Evolutionary conservation across 2,113 vertebrate genomes (phyloP), one percentile per base, ranked within the genome.

Genomic region (Syngnathus floridae): DNA sequence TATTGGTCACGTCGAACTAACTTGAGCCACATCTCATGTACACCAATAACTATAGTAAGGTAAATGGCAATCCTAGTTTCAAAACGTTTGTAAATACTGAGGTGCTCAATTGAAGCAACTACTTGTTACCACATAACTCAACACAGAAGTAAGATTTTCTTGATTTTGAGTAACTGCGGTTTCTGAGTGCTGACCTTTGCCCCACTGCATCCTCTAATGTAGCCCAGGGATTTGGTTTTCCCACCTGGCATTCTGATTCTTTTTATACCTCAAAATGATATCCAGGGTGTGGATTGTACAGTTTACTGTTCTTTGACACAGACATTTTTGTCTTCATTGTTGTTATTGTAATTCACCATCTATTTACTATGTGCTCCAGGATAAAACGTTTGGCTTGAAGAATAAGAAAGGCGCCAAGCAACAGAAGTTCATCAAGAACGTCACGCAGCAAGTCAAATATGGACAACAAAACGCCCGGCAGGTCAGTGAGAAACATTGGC

Each of bases 401-500:
- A 99, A 99, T 85, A 99, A 99, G 72, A 99, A 99, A 80, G 97
- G 97, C 66, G 97, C 94, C 75, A 98, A 98, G 74, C 97, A 99
- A 75, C 96, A 99, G 83, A 99, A 98, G 74, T 99, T 93, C 77
- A 99, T 99, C 83, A 99, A 98, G 78, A 94, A 94, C 64, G 97
- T 99, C 4, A 95, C 94, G 57, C 94, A 99, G 61, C 96, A 99
- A 84, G 96, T 99, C 65, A 99, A 99, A 79, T 89, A 90, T 87
- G 95, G 96, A 61, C 94, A 93, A 67, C 94, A 95, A 74, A 93
- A 93, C 76, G 88, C 93, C 56, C 88, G 91, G 36, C 91, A 93
- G 93, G 95, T 97, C 73, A 26, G 72, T 26, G 0, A 12, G 31
- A 51, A 51, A 21, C n/a, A 21, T 26, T 1, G 0, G 5, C 38